Percentiles rank a stretch among this genome's conserved stretches.
These are phyloP conservation scores for Meloidogyne hapla DNA, from an alignment of 1,140 invertebrate genomes.

Conservation along the genomic window DNA sequence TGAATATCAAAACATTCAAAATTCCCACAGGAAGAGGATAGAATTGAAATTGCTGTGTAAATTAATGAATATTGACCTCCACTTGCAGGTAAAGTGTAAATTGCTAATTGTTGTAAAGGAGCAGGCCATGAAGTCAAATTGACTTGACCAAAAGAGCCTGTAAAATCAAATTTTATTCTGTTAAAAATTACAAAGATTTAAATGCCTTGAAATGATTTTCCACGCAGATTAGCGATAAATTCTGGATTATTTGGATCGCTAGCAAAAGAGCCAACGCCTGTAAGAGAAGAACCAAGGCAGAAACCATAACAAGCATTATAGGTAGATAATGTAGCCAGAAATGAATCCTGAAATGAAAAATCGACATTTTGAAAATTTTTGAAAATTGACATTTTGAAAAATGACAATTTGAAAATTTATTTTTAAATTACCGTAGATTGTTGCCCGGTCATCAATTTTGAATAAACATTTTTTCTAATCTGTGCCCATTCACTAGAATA, in stretches of 20 bases:
- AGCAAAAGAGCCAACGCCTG: background rate
- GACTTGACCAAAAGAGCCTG: constrained; percentile 32
- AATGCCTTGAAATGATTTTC: constrained; percentile 14
- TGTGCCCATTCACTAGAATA: constrained; percentile 10
- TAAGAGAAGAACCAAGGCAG: constrained; percentile 33
- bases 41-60: constrained; percentile 23
- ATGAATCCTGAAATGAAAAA: constrained; percentile 18
- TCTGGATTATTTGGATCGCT: constrained; percentile 10
- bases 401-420: background rate
- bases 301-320: constrained; percentile 51
- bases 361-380: constrained; percentile 6
- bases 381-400: background rate
- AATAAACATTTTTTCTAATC: constrained; percentile 8
- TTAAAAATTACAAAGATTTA: background rate
- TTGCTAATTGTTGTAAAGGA: constrained; percentile 21
- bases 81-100: constrained; percentile 20
- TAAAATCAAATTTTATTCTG: background rate
- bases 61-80: constrained; percentile 24
- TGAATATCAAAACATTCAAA: constrained; percentile 28
- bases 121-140: constrained; percentile 28
- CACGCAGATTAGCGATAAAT: constrained; percentile 7
- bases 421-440: background rate
- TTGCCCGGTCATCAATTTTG: background rate
- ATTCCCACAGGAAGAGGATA: constrained; percentile 6
- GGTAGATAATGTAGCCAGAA: constrained; percentile 26